Percentiles rank a stretch among this genome's conserved stretches.
Conservation (phyloP, 2,888 invertebrate species). For the Trachelus tabidus region DNA sequence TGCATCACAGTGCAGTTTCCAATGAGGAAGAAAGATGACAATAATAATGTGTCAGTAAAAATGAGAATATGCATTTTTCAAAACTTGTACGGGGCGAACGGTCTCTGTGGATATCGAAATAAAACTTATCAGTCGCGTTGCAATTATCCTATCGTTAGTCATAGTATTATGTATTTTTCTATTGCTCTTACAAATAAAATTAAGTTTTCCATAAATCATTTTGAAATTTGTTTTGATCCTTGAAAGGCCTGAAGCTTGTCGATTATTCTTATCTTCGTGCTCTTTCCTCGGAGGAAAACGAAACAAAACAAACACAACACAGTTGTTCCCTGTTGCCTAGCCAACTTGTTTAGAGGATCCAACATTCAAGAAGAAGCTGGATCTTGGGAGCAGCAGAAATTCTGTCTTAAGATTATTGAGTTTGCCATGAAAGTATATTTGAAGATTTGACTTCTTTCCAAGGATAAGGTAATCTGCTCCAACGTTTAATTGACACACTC, state of each 20-base stretch:
- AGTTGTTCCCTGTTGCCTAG: constrained; percentile 43
- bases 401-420: constrained; percentile 35
- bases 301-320: constrained; percentile 12
- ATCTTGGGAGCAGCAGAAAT: constrained; percentile 28
- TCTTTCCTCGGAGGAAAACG: not conserved
- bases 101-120: not conserved
- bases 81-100: not conserved
- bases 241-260: not conserved
- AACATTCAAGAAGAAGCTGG: constrained; percentile 21
- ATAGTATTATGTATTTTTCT: not conserved
- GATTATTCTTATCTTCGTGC: not conserved
- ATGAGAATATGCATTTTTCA: not conserved
- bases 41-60: not conserved
- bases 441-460: constrained; percentile 36
- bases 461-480: constrained; percentile 45
- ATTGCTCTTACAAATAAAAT: not conserved
- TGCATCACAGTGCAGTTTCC: not conserved
- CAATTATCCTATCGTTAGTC: not conserved
- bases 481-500: not conserved
- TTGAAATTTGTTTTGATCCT: not conserved
- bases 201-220: not conserved
- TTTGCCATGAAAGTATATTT: constrained; percentile 52
- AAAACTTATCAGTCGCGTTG: not conserved
- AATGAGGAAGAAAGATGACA: not conserved
- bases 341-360: constrained; percentile 34